Evolutionary conservation across 2,888 invertebrate species (phyloP).

Genomic region (Acrobasis repandana): DNA sequence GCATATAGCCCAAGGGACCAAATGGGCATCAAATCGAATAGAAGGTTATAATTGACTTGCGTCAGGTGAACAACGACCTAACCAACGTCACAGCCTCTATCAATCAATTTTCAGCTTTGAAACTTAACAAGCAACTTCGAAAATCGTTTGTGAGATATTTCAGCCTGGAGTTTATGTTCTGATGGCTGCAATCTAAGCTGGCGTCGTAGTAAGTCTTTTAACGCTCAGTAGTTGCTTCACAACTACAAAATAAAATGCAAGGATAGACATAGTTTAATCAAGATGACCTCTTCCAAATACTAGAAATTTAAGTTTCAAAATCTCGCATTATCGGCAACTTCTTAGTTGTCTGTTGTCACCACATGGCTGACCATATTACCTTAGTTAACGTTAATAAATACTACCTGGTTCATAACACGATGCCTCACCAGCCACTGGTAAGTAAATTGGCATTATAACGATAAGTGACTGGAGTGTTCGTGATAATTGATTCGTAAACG

Average conservation of each 20-base stretch:
- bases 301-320: too few relatives aligned
- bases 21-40: conserved; percentile 77
- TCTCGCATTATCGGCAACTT: too few relatives aligned
- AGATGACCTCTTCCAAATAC: too few relatives aligned
- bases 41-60: conserved; percentile 75
- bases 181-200: conserved; percentile 41
- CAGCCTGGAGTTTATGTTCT: conserved; percentile 44
- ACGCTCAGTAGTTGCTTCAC: conserved; percentile 66
- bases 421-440: conserved; percentile 46
- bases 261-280: conserved; percentile 37
- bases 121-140: conserved; percentile 30
- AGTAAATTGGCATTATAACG: conserved; percentile 53
- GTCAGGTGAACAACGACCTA: conserved; percentile 64
- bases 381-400: too few relatives aligned
- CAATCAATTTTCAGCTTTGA: conserved; percentile 60
- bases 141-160: conserved; percentile 31
- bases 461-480: conserved; percentile 48
- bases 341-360: too few relatives aligned
- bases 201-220: conserved; percentile 59
- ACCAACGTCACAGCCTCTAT: conserved; percentile 40
- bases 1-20: conserved; percentile 65
- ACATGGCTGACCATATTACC: too few relatives aligned
- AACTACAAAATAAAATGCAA: conserved; percentile 69
- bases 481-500: conserved; percentile 64
- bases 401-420: conserved; percentile 37